Evolutionary conservation across 1,140 invertebrate genomes (phyloP).

Genomic region (Penaeus chinensis): DNA sequence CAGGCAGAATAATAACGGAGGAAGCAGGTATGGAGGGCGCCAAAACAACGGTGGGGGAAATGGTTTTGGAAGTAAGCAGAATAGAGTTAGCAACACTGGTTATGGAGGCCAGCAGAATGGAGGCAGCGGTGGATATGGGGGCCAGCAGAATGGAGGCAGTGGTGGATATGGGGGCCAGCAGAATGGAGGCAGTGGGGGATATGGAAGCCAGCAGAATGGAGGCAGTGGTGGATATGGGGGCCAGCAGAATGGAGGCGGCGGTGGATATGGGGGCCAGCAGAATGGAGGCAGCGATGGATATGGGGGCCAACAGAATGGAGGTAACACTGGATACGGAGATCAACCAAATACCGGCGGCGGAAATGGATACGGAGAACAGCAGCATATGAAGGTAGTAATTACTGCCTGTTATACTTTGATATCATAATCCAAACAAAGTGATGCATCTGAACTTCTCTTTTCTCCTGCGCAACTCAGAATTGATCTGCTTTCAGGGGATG

Average conservation of each 20-base stretch:
- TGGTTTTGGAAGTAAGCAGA: background rate
- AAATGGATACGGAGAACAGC: background rate
- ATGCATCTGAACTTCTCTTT: background rate
- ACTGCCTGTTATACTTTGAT: background rate
- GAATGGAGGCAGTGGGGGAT: no score
- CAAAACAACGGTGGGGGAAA: background rate
- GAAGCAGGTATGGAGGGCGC: background rate
- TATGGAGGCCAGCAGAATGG: background rate
- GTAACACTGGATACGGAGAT: background rate
- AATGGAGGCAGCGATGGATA: background rate
- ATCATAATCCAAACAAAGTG: background rate
- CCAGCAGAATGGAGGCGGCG: background rate
- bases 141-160: background rate
- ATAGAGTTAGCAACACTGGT: background rate
- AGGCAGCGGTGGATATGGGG: conserved; percentile 6
- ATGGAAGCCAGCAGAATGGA: background rate
- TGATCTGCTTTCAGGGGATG: conserved; percentile 38
- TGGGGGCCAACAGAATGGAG: background rate
- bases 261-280: conserved; percentile 29
- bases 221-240: background rate
- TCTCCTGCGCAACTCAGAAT: background rate
- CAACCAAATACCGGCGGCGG: background rate
- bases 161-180: background rate
- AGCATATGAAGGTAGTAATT: no score
- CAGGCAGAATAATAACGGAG: background rate